Percentiles rank a stretch among this genome's conserved stretches.
Conservation (phyloP, 2,797 vertebrate genomes). For the Lacerta agilis region DNA sequence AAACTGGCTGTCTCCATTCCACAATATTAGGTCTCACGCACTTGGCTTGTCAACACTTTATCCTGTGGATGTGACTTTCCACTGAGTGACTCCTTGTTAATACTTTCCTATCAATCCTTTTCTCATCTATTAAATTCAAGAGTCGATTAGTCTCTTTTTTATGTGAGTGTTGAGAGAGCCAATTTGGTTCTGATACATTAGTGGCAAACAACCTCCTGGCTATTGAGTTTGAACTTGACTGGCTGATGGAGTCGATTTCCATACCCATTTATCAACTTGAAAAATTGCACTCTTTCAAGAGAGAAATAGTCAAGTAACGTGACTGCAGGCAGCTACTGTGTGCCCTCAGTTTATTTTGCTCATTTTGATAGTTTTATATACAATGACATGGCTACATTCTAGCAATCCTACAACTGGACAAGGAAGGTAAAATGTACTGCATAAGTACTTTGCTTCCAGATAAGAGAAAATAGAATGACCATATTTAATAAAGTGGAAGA, state of each 20-base stretch:
- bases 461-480: background rate
- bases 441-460: background rate
- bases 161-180: background rate
- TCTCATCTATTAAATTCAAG: background rate
- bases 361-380: background rate
- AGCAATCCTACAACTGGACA: background rate
- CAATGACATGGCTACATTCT: no score
- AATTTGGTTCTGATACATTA: background rate
- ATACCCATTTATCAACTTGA: background rate
- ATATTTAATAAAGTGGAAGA: no score
- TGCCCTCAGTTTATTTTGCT: background rate
- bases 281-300: background rate
- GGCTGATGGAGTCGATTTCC: background rate
- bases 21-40: background rate
- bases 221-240: background rate
- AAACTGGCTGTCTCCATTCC: background rate
- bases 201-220: background rate
- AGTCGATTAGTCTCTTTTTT: background rate
- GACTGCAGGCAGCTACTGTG: background rate
- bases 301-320: background rate
- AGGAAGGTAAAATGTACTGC: background rate
- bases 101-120: background rate
- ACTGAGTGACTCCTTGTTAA: slow-evolving; percentile 9
- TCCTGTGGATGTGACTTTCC: background rate
- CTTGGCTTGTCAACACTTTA: background rate